Base-by-base conservation (phyloP, 1,140 invertebrate genomes). In the Sogatella furcifera region DNA sequence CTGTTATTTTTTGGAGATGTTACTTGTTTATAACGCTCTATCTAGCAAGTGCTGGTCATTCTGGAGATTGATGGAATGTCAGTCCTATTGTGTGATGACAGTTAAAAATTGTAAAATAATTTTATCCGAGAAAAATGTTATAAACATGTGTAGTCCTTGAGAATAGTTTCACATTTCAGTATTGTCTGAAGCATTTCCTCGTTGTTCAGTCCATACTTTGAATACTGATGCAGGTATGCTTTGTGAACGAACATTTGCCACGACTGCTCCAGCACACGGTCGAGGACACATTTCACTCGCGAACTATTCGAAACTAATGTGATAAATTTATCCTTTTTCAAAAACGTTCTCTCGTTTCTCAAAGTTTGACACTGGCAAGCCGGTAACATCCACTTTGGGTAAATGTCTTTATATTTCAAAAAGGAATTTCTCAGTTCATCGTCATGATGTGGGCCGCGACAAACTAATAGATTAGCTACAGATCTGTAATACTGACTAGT, bases 201-300 rank as follows among this genome's bases (percentile, higher is more conserved):
- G 8, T 79, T 74, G 56, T 74, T 72, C 13, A 80, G 62, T 15
- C 72, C 74, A 65, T 71, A 76, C 61, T 76, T 75, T 61, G 72
- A 72, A 62, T 80, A 81, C 46, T 78, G 77, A 70, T 80, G 77
- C 34, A 80, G 64, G 66, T 75, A 79, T 17, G 78, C 78, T n/a
- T 70, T 70, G 66, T 77, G 67, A 6, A 68, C 67, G 60, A 77
- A 81, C 43, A 72, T 68, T 53, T 67, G 74, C 77, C 76, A 78
- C 10, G 78, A 74, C 62, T 77, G 76, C 4, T 69, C 66, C 28
- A 78, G 63, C 31, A 77, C 69, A 4, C 19, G 11, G 55, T 80
- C 71, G 4, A 81, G 62, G 3, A 69, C 58, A 21, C 66, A 53
- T 62, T 70, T 63, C 53, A 76, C 69, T 44, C 65, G 62, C 4